Conservation (phyloP, 2,113 vertebrate genomes). For the Paralichthys olivaceus region DNA sequence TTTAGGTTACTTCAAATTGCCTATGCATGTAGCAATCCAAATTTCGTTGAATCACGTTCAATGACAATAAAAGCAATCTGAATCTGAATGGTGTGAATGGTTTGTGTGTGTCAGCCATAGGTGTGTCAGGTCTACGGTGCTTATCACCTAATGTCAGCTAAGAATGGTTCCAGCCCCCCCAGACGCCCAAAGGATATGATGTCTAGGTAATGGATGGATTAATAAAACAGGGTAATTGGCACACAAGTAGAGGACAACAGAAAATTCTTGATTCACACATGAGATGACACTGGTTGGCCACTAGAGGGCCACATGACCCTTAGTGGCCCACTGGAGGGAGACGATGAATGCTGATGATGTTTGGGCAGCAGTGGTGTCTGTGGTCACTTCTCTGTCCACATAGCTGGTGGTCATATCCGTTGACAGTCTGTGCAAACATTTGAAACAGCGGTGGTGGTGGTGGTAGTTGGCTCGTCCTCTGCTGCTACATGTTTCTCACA, state of each 20-base stretch:
- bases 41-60: no score
- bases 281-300: slow-evolving; percentile 3
- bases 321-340: neutral
- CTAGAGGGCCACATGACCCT: slow-evolving; percentile 41
- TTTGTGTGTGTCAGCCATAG: no score
- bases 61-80: no score
- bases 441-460: neutral
- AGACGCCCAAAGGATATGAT: no score
- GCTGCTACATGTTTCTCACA: slow-evolving; percentile 47
- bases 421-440: slow-evolving; percentile 30
- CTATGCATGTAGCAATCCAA: no score
- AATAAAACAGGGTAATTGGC: neutral
- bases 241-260: slow-evolving; percentile 16
- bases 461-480: neutral
- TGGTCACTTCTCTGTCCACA: slow-evolving; percentile 11
- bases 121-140: no score
- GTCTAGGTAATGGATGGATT: no score
- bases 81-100: no score
- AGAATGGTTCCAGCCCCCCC: no score
- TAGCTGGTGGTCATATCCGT: neutral
- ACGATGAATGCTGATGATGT: neutral
- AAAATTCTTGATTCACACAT: slow-evolving; percentile 10
- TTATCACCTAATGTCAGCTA: no score
- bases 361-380: slow-evolving; percentile 24
- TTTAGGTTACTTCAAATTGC: no score